Base-by-base conservation (phyloP, 2,888 invertebrate species). In the Mayetiola destructor region DNA sequence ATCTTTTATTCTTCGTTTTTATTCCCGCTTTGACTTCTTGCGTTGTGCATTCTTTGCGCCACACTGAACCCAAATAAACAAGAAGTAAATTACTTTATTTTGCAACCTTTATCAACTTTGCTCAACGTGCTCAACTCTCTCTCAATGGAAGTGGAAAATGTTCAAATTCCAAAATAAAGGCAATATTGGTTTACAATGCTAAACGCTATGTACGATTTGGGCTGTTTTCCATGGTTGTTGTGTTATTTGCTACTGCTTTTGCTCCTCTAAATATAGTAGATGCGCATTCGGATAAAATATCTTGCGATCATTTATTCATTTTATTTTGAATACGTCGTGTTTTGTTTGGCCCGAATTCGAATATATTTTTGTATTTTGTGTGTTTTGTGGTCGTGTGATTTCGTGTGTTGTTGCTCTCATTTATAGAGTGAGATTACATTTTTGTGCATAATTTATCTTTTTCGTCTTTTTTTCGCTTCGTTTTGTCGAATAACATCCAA, bases 31-130 rank as follows among this genome's bases (percentile, higher is more conserved):
- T n/a, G n/a, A n/a, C n/a, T n/a, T n/a, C n/a, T n/a, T n/a, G n/a
- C n/a, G n/a, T n/a, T n/a, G n/a, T n/a, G n/a, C n/a, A n/a, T n/a
- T n/a, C n/a, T n/a, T n/a, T n/a, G n/a, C n/a, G n/a, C n/a, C n/a
- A n/a, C n/a, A n/a, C n/a, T n/a, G n/a, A n/a, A n/a, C n/a, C n/a
- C 42, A 23, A 9, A 18, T 20, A 42, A 48, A 48, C 48, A 48
- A 48, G 27, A 48, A 23, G 48, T 27, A 48, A 48, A 48, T 48
- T 48, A 48, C 48, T 48, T 48, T 48, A 48, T 48, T 48, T 48
- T n/a, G n/a, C 48, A 48, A 48, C 48, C 27, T 48, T 27, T 27
- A 48, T 48, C n/a, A 14, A 48, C n/a, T 48, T 48, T 16, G 48
- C 27, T n/a, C n/a, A n/a, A n/a, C n/a, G n/a, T n/a, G n/a, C n/a